These are phyloP conservation scores for Ooceraea biroi DNA, from an alignment of 1,140 invertebrate species.

Conservation along the genomic window DNA sequence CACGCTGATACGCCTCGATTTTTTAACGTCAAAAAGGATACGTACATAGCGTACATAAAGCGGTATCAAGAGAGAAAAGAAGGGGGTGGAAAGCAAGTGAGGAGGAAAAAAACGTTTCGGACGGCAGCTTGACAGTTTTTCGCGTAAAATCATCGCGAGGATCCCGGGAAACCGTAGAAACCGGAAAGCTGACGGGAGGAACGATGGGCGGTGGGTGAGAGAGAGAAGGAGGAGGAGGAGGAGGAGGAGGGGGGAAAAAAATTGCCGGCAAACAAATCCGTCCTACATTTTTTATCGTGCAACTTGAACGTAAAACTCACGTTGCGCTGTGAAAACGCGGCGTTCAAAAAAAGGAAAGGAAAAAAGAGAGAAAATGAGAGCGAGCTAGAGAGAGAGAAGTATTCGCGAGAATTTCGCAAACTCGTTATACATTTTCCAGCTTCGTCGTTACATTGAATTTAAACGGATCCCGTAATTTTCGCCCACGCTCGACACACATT, in stretches of 20 bases:
- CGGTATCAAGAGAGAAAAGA: neutral
- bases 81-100: neutral
- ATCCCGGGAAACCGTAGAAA: conserved; percentile 43
- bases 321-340: conserved; percentile 41
- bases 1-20: neutral
- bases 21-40: neutral
- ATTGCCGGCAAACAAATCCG: conserved; percentile 41
- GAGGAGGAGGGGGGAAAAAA: too few relatives aligned
- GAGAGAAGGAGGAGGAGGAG: too few relatives aligned
- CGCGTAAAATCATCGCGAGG: conserved; percentile 40
- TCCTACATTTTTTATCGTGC: conserved; percentile 45
- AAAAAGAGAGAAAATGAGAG: conserved; percentile 18
- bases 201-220: too few relatives aligned
- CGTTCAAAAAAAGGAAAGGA: neutral
- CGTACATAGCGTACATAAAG: neutral
- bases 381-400: neutral
- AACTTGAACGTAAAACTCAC: conserved; percentile 58
- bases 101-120: conserved; percentile 33
- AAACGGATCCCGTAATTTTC: conserved; percentile 58
- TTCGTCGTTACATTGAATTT: conserved; percentile 59
- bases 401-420: conserved; percentile 38
- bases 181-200: neutral
- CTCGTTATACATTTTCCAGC: conserved; percentile 55
- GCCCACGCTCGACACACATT: conserved; percentile 50
- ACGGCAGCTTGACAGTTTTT: conserved; percentile 45